A percentile compares a stretch with the other conserved stretches of the same genome.
Conservation (phyloP, 2,113 vertebrate species). For the Gallinago paraguaiae region DNA sequence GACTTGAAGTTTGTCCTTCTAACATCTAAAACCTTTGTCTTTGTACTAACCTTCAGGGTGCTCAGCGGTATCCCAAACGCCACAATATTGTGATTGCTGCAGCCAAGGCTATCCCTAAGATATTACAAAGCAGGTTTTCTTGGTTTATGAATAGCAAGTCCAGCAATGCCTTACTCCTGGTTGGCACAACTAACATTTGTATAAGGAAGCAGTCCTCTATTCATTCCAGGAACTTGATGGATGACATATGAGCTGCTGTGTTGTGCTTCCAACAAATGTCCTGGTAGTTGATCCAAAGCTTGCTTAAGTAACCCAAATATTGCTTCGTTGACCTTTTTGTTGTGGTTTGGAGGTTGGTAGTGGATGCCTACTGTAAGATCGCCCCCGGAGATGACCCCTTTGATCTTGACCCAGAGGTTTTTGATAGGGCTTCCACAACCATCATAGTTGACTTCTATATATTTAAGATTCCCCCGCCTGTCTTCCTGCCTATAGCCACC, state of each 20-base stretch:
- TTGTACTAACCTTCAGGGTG: neutral
- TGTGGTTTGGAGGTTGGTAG: neutral
- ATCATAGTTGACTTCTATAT: neutral
- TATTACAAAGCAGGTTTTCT: neutral
- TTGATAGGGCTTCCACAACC: neutral
- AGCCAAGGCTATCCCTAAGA: neutral
- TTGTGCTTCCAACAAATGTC: neutral
- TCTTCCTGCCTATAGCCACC: neutral
- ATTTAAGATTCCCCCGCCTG: neutral
- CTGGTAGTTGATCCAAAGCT: neutral
- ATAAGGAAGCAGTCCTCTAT: neutral
- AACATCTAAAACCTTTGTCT: neutral
- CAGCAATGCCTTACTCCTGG: neutral
- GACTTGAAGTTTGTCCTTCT: neutral
- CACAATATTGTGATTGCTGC: neutral
- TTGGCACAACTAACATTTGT: neutral
- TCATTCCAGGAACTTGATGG: neutral
- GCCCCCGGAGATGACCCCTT: neutral
- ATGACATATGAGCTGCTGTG: neutral
- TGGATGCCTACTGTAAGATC: neutral
- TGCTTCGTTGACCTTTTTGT: neutral
- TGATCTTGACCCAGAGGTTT: neutral
- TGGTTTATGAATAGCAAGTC: neutral
- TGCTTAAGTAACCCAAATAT: neutral
- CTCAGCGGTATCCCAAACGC: neutral